These are phyloP conservation scores for Naja naja DNA, from an alignment of 2,113 vertebrate species.

Conservation along the genomic window DNA sequence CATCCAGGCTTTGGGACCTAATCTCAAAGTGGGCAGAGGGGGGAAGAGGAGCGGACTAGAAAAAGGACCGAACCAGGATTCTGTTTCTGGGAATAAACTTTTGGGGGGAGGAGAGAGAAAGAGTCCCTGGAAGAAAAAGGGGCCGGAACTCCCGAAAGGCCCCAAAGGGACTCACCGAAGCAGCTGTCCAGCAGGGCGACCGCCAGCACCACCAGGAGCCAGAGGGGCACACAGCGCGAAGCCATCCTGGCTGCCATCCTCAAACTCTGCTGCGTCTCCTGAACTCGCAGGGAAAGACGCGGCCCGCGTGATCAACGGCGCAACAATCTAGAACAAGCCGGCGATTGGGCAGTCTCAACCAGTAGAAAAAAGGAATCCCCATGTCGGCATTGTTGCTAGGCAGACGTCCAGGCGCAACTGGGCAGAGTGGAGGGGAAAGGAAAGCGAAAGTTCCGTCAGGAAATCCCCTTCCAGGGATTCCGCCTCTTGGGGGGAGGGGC, in stretches of 20 bases:
- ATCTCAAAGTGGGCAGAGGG: neutral
- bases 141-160: neutral
- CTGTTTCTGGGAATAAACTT: too few species aligned
- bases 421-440: accelerated
- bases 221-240: too few species aligned
- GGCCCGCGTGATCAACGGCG: too few species aligned
- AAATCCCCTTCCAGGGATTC: too few species aligned
- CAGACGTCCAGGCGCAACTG: neutral
- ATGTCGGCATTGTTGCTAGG: neutral
- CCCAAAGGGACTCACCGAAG: neutral
- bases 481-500: too few species aligned
- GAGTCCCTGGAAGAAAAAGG: neutral
- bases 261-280: accelerated
- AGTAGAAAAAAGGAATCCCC: neutral
- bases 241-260: neutral
- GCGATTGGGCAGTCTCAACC: neutral
- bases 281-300: too few species aligned
- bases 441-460: too few species aligned
- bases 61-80: too few species aligned
- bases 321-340: too few species aligned
- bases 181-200: neutral
- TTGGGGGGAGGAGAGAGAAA: too few species aligned
- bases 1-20: too few species aligned
- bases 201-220: neutral
- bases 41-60: too few species aligned